phyloP scores from a whole-genome alignment of 2,888 invertebrate genomes.

The Chrysina gloriosa region DNA sequence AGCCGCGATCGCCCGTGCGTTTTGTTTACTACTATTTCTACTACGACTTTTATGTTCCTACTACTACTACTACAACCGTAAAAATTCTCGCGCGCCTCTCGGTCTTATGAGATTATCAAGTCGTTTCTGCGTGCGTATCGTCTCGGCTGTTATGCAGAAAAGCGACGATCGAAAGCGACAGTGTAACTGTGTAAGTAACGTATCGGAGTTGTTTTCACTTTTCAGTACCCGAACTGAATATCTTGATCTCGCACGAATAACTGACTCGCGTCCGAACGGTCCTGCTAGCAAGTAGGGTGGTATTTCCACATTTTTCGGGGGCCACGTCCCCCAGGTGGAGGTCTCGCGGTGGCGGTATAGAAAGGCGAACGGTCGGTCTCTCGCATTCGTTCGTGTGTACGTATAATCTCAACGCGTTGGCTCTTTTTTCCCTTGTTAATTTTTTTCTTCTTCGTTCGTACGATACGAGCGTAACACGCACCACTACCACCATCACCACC shows the following conservation, averaged over 20 bases:
- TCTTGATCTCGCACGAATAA: constrained; percentile 23
- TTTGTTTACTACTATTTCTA: no score
- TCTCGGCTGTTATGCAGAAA: no score
- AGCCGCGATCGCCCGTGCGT: no score
- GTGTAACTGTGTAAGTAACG: background rate
- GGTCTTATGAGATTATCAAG: no score
- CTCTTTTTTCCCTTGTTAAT: background rate
- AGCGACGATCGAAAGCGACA: constrained; percentile 10
- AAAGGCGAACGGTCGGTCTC: constrained; percentile 16
- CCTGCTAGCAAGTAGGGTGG: constrained; percentile 23
- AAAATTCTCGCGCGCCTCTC: no score
- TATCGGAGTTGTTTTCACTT: constrained; percentile 15
- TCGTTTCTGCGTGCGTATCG: no score
- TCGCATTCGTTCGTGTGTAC: background rate
- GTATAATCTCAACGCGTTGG: background rate
- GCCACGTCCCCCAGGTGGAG: constrained; percentile 3
- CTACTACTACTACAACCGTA: no score
- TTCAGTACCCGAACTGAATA: constrained; percentile 17
- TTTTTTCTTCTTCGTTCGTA: background rate
- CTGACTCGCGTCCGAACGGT: constrained; percentile 1
- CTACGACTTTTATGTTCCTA: no score
- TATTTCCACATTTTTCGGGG: constrained; percentile 25
- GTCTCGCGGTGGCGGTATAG: constrained; percentile 18
- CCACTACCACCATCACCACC: no score
- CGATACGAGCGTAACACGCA: background rate